Percentiles rank a stretch among this genome's conserved stretches.
Conservation (phyloP, 2,113 vertebrate genomes). For the Sarotherodon lohbergeri region DNA sequence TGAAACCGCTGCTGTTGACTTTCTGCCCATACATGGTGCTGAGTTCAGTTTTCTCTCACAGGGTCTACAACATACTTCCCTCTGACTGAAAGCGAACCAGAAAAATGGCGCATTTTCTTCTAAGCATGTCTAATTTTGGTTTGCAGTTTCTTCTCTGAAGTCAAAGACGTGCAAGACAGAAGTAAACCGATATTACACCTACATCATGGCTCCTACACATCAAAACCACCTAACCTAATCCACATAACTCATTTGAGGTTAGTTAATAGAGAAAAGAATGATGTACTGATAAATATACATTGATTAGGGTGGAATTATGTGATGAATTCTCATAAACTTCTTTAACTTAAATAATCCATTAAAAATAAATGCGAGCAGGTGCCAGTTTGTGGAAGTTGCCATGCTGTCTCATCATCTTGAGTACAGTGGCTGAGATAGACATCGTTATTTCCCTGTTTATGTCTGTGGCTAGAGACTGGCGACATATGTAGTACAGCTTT, state of each 20-base stretch:
- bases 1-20: not conserved
- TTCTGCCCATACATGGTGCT: not conserved
- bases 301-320: not conserved
- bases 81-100: not conserved
- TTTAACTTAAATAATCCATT: not conserved
- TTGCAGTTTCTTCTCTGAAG: not conserved
- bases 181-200: not conserved
- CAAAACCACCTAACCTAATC: not conserved
- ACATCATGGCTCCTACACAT: not conserved
- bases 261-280: not conserved
- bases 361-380: not conserved
- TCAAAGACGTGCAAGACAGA: not conserved
- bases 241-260: not conserved
- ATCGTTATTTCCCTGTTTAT: not conserved
- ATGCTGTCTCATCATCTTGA: not conserved
- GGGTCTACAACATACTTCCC: constrained; percentile 14
- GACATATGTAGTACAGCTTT: not conserved
- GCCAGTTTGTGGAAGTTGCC: not conserved
- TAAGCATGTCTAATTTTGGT: not conserved
- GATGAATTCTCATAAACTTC: not conserved
- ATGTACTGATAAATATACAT: not conserved
- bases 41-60: not conserved
- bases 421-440: not conserved
- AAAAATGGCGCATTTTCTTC: not conserved
- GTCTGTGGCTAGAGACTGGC: not conserved